Conservation (phyloP, 2,888 invertebrate species). For the Tetanocera ferruginea region DNA sequence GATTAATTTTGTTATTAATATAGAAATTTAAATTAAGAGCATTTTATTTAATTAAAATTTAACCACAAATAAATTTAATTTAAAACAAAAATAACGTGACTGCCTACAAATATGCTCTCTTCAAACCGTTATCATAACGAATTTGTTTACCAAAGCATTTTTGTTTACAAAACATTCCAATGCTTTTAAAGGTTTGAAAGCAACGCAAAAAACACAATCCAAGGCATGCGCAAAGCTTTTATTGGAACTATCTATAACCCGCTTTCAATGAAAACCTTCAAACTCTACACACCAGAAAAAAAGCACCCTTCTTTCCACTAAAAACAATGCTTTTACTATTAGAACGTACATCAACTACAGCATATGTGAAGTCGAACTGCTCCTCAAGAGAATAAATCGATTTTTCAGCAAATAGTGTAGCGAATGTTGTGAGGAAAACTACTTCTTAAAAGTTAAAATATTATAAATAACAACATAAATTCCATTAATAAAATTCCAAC, state of each 20-base stretch:
- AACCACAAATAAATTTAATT: neutral
- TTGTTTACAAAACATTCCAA: slow-evolving; percentile 23
- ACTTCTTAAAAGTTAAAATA: neutral
- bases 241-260: neutral
- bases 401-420: slow-evolving; percentile 13
- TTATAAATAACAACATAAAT: neutral
- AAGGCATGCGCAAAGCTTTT: neutral
- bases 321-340: neutral
- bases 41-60: neutral
- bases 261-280: neutral
- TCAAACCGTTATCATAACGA: neutral
- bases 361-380: neutral
- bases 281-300: neutral
- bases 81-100: neutral
- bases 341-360: neutral
- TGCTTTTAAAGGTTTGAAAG: neutral
- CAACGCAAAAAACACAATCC: neutral
- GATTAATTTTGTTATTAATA: slow-evolving; percentile 76
- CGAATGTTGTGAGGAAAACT: neutral
- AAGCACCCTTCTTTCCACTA: neutral
- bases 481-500: neutral
- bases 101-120: neutral
- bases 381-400: slow-evolving; percentile 3
- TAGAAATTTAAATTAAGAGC: neutral
- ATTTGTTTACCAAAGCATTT: neutral